These are phyloP conservation scores for Zonotrichia leucophrys DNA, from an alignment of 2,113 vertebrate species.

Conservation along the genomic window DNA sequence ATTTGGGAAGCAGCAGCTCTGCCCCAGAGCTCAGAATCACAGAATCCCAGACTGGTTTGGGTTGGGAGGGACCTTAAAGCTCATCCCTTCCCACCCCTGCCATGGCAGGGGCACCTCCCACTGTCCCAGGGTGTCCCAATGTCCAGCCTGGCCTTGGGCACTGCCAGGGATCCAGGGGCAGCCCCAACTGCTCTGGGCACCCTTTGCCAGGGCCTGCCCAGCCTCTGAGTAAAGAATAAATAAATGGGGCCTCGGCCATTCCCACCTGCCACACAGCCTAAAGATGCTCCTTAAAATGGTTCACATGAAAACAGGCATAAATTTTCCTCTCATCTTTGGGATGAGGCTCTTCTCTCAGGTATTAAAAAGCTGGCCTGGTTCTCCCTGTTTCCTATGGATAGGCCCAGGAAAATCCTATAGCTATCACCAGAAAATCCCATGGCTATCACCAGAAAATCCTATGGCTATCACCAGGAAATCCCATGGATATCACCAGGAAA, in stretches of 20 bases:
- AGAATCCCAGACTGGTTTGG: background rate
- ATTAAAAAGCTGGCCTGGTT: background rate
- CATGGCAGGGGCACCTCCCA: background rate
- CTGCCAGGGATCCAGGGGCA: background rate
- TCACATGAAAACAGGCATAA: background rate
- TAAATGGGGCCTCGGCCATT: background rate
- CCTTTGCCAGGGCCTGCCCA: background rate
- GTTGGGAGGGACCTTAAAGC: accelerated
- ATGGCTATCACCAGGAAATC: no score
- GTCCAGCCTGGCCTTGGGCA: background rate
- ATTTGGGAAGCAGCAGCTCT: background rate
- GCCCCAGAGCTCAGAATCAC: background rate
- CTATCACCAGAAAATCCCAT: no score
- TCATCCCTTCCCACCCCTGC: accelerated
- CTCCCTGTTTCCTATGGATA: background rate
- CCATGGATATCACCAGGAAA: no score
- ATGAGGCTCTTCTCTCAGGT: background rate
- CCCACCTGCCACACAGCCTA: background rate
- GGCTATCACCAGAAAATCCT: no score
- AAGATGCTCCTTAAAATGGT: background rate
- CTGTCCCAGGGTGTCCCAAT: background rate
- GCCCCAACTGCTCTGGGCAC: background rate
- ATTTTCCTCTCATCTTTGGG: background rate
- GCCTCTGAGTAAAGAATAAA: background rate
- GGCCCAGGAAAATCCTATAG: no score